Evolutionary conservation across 2,888 invertebrate species (phyloP), one percentile per base, ranked within the genome.

Genomic region (Tinea trinotella): DNA sequence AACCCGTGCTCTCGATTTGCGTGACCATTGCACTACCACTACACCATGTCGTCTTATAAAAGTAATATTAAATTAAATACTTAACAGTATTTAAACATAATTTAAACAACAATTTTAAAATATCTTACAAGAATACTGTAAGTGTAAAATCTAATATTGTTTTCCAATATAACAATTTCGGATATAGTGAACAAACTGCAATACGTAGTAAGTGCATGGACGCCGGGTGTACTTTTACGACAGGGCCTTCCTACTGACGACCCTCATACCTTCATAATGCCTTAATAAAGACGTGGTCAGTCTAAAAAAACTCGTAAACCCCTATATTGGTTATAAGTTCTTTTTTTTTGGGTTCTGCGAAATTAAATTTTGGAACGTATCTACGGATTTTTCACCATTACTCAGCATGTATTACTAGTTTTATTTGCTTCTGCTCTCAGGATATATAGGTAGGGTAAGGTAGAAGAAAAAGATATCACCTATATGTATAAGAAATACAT

Each of bases 211-310:
- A 17, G 19, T 3, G 24, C 13, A 12, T 6, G 12, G 1, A 10
- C 50, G 24, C 50, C 50, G 50, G 50, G 50, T 50, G 50, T 50
- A 24, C 4, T 50, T 50, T 50, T 50, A 50, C 18, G 50, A 48
- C 48, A 17, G 48, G 18, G 5, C 40, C 40, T 40, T 19, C 46
- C 15, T 10, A 4, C 18, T 10, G 50, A 24, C 50, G 49, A 12
- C 17, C 50, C 50, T 24, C 48, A 24, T 50, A 50, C 50, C 50
- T 50, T 50, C 50, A 24, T 50, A 50, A 50, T 50, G 50, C 50
- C 15, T 50, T 50, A 50, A 50, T 50, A 50, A 50, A 50, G 50
- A 50, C 50, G 50, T 50, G 50, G 50, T 50, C 50, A 50, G 19
- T 48, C 48, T 48, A 48, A 50, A 50, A 50, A 50, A 50, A 2